Conservation (phyloP, 1,140 invertebrate species). For the Druon quercuslanigerum region DNA sequence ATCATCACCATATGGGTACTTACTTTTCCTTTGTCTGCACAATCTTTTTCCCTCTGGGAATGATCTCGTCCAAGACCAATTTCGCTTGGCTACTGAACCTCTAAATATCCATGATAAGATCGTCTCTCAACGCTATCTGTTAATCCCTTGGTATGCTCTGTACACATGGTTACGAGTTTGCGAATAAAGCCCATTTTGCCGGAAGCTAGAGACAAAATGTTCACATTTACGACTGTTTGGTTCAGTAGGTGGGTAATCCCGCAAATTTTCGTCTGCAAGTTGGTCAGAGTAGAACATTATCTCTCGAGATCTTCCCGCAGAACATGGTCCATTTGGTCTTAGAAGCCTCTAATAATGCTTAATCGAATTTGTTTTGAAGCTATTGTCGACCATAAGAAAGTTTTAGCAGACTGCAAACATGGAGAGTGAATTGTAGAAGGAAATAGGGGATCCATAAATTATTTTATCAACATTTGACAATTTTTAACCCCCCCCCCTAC, state of each 20-base stretch:
- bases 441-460: not conserved
- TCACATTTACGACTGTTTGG: constrained; percentile 36
- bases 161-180: constrained; percentile 32
- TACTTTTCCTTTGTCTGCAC: constrained; percentile 34
- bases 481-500: too few species aligned
- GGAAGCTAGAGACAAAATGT: constrained; percentile 39
- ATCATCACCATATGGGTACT: too few species aligned
- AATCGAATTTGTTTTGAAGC: constrained; percentile 3
- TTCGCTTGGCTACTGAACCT: constrained; percentile 9
- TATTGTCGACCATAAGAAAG: not conserved
- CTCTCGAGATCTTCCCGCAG: not conserved
- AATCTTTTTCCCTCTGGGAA: not conserved
- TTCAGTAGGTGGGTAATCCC: constrained; percentile 7
- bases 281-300: not conserved
- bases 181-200: constrained; percentile 44
- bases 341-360: not conserved
- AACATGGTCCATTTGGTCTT: not conserved
- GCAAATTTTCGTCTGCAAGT: constrained; percentile 21
- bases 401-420: not conserved
- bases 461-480: too few species aligned
- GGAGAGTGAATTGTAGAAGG: constrained; percentile 23
- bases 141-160: constrained; percentile 45
- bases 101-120: constrained; percentile 51
- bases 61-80: constrained; percentile 1
- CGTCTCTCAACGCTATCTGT: constrained; percentile 52